A percentile compares a stretch with the other conserved stretches of the same genome.
Conservation (phyloP, 2,888 invertebrate genomes). For the Drosophila incognita region DNA sequence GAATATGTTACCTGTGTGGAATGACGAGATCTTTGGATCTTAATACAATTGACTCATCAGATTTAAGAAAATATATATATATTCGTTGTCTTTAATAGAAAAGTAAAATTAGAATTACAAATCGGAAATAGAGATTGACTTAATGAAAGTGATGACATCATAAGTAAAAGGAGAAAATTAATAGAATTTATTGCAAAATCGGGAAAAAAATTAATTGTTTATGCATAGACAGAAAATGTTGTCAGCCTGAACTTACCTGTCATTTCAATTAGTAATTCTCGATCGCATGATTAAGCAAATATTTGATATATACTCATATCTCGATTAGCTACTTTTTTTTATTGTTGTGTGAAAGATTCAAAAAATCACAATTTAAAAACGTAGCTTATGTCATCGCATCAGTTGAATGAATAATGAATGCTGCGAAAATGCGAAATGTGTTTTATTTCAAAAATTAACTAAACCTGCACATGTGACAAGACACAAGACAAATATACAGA, state of each 20-base stretch:
- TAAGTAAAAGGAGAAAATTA: neutral
- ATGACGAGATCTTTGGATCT: slow-evolving; percentile 10
- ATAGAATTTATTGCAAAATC: neutral
- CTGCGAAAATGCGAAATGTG: slow-evolving; percentile 52
- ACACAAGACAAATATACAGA: slow-evolving; percentile 29
- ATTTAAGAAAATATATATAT: neutral
- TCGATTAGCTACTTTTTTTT: neutral
- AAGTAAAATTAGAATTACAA: neutral
- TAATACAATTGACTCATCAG: slow-evolving; percentile 3
- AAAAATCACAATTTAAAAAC: slow-evolving; percentile 60
- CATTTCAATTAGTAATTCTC: neutral
- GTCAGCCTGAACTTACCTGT: neutral
- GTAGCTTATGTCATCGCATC: slow-evolving; percentile 65
- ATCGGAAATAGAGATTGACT: neutral
- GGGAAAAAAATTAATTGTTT: neutral
- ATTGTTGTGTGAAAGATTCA: slow-evolving; percentile 16
- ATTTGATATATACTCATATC: neutral
- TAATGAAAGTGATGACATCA: neutral
- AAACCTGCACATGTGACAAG: slow-evolving; percentile 55
- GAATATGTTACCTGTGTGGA: slow-evolving; percentile 20
- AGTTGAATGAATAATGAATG: slow-evolving; percentile 40
- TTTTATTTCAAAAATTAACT: slow-evolving; percentile 55
- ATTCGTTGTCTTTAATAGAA: neutral
- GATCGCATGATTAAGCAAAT: neutral
- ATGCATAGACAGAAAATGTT: neutral